Base-by-base conservation (phyloP, 2,888 invertebrate genomes). In the Apodemia duryi region DNA sequence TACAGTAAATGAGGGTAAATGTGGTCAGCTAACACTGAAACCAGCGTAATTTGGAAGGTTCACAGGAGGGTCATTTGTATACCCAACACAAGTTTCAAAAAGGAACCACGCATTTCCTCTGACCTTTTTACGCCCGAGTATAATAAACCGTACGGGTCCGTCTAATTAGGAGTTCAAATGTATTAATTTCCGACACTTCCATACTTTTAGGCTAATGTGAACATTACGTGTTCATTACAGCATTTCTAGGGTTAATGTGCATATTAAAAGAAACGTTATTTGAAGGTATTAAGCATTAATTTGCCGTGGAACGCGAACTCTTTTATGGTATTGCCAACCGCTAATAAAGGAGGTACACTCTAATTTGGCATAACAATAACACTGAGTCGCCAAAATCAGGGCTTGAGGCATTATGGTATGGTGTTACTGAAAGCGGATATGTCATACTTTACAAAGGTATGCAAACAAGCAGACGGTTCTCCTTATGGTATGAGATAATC, bases 291-390 rank as follows among this genome's bases (percentile, higher is more conserved):
- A 64, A 35, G 38, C 49, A 38, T 28, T 11, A 61, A 46, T 61
- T 61, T 29, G 60, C 46, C 49, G 32, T 61, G 61, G 6, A 13
- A 35, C 6, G 29, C 10, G 29, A 54, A 28, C 29, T 54, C 54
- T 43, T 28, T 54, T 54, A 41, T 51, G 38, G 41, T 28, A 41
- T 41, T 69, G 57, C 65, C 69, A 68, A 67, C 69, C 61, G 46
- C 66, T 69, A 69, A 71, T 70, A 69, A 69, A 70, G 70, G 66
- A 63, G 67, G 73, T 74, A 77, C 76, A 54, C 43, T 11, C 79
- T 72, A 73, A 77, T 80, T 83, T 77, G 79, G 81, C 72, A 71
- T 65, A 74, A 82, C 81, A 82, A 81, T 82, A 75, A 71, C 68
- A 68, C 32, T 65, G 69, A 74, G 65, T 71, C 66, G 70, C 70